Base-by-base conservation (phyloP, 2,113 vertebrate species). In the Pterocles burchelli region DNA sequence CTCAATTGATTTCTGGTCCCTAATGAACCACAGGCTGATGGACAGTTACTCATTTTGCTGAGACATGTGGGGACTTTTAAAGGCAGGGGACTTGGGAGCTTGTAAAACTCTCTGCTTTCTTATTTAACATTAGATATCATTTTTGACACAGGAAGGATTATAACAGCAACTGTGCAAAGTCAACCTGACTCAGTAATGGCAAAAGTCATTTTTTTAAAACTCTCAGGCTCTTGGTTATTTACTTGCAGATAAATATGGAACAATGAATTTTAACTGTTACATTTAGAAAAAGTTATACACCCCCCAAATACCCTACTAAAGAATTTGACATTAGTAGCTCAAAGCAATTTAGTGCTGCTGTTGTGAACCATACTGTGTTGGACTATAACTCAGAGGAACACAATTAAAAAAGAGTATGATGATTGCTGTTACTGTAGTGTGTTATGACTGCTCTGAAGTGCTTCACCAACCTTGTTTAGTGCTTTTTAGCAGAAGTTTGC, bases 1-100 rank as follows among this genome's bases (percentile, higher is more conserved):
- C 97, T 97, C 97, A 97, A 98, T 98, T 98, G 98, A 98, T 98
- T 97, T 98, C 97, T 98, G 97, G 97, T 98, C 97, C 97, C 98
- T 98, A 98, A 98, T 97, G 98, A 98, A 98, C 97, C 97, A 96
- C 93, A 95, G 93, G 91, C 97, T 97, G 97, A 97, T 96, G 93
- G 96, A 98, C 97, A 98, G 97, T 98, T 98, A 98, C 96, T 98
- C 96, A 97, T 97, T 96, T 97, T 82, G 94, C 97, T 85, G 95
- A 97, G 91, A 77, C 94, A 95, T 92, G 94, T 79, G 93, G 94
- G 73, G 96, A 91, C 96, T 95, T 96, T 96, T 95, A 97, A 97
- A 97, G 61, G 90, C 91, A 90, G 83, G 77, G 41, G 95, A 96
- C 97, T 97, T 21, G 20, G 95, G 93, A 96, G 94, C 92, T 89